Evolutionary conservation across 2,888 invertebrate species (phyloP), one percentile per base, ranked within the genome.

Genomic region (Philhelius pedissequus): DNA sequence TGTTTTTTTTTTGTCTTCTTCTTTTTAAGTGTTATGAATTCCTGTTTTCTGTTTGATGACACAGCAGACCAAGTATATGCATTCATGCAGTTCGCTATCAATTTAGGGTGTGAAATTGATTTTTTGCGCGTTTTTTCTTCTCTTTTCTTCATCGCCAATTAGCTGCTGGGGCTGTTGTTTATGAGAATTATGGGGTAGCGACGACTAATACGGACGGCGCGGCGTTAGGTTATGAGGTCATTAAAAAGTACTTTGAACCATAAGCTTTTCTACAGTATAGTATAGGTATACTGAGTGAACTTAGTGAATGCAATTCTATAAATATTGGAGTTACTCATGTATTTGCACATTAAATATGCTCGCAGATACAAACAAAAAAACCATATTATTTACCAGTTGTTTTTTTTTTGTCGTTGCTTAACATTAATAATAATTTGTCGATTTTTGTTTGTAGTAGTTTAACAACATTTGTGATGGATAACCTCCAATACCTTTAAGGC

Each of bases 41-140:
- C 68, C 60, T 68, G 66, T 73, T 11, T 54, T 60, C 27, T 35
- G 22, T 1, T 60, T 30, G 54, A 69, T 70, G 71, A 66, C 48
- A 58, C 40, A 78, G 8, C 58, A 50, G 8, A 11, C 9, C 32
- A 58, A 38, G 8, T 27, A 30, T 30, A 4, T 78, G 38, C 64
- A 71, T 35, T 40, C 48, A 20, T 48, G 48, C 45, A 48, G 48
- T 18, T 35, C 15, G 20, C 13, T 58, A 66, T 58, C 56, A 40
- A 50, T 66, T 48, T 58, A 58, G 78, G 71, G 64, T 71, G 70
- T 71, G 66, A 73, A 66, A 43, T 78, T 66, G 56, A 78, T 70
- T 77, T 70, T 62, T 68, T 76, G 2, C 13, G 4, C n/a, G 27
- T 18, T 40, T 15, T 50, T 48, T 22, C 22, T 18, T 11, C 43